These are phyloP conservation scores for Hippopotamus amphibius DNA, from an alignment of 2,113 vertebrate species.

Conservation along the genomic window DNA sequence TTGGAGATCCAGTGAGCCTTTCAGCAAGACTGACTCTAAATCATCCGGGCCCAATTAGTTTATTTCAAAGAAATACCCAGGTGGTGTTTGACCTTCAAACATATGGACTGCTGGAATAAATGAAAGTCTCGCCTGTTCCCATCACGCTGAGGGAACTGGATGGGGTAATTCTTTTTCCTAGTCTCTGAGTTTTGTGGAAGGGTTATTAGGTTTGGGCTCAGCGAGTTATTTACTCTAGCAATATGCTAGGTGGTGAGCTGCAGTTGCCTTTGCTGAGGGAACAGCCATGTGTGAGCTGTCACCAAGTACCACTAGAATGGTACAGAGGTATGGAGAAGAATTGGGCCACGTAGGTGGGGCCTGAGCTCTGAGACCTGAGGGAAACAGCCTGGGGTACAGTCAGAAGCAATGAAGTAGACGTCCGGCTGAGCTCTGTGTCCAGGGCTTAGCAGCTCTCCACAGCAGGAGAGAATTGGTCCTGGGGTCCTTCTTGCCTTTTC, in stretches of 20 bases:
- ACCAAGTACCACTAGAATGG: background rate
- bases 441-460: accelerated
- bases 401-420: background rate
- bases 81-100: constrained; percentile 81
- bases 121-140: constrained; percentile 70
- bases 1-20: constrained; percentile 53
- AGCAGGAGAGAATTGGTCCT: accelerated
- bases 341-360: accelerated
- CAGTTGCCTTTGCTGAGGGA: background rate
- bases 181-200: constrained; percentile 47
- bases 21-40: constrained; percentile 65
- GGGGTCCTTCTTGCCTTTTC: background rate
- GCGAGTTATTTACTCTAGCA: constrained; percentile 63
- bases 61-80: constrained; percentile 80
- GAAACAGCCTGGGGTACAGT: accelerated
- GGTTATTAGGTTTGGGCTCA: constrained; percentile 60
- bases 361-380: too few relatives aligned
- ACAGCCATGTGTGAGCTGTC: constrained; percentile 49
- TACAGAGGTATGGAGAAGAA: background rate
- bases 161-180: constrained; percentile 47
- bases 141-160: background rate
- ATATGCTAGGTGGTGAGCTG: background rate
- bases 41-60: constrained; percentile 74
- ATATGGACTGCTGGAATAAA: constrained; percentile 59
- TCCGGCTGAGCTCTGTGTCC: background rate